A percentile compares a stretch with the other conserved stretches of the same genome.
These are phyloP conservation scores for Galaxea fascicularis DNA, from an alignment of 92 coral and sea anemone genomes.

Conservation along the genomic window DNA sequence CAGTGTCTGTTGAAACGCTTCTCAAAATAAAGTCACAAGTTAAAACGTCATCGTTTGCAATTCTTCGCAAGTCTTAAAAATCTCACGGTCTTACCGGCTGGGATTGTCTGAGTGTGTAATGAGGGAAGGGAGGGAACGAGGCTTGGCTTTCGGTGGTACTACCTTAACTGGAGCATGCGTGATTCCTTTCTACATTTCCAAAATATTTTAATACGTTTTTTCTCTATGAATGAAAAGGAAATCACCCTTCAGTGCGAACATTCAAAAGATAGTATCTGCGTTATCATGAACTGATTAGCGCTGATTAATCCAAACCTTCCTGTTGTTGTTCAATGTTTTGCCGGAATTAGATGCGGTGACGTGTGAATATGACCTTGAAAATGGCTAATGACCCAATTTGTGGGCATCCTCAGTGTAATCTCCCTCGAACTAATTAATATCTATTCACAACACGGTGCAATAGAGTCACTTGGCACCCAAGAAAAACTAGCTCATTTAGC, in stretches of 20 bases:
- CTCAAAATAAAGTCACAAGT: no score
- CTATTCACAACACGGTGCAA: neutral
- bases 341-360: neutral
- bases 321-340: neutral
- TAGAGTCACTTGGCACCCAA: neutral
- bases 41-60: no score
- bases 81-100: no score
- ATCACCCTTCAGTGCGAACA: no score
- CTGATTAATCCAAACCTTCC: neutral
- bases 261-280: no score
- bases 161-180: neutral
- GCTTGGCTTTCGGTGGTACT: neutral
- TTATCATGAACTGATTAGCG: neutral
- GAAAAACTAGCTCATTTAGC: no score
- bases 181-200: neutral
- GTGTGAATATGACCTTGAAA: neutral
- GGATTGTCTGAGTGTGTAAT: no score
- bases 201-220: no score
- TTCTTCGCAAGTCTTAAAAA: no score
- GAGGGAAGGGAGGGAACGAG: no score
- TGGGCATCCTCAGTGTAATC: neutral
- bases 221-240: no score
- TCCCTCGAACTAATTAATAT: neutral
- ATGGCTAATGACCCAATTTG: neutral
- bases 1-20: no score